Percentiles rank a stretch among this genome's conserved stretches.
Evolutionary conservation across 35 echinoderm and acorn worm genomes (phyloP).

Genomic region (Hemicentrotus pulcherrimus): DNA sequence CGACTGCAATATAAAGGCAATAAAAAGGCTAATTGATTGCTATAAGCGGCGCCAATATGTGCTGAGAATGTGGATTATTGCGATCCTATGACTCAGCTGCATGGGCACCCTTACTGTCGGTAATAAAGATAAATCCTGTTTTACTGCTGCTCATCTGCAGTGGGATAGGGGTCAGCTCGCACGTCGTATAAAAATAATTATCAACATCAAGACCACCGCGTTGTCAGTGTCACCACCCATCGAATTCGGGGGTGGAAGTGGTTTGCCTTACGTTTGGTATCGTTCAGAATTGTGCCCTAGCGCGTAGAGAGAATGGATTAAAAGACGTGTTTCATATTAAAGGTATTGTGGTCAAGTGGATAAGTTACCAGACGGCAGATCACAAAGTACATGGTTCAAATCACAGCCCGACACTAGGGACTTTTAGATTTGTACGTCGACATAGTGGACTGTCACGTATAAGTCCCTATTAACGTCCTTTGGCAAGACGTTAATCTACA

Average conservation of each 20-base stretch:
- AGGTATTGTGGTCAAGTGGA: too few species aligned
- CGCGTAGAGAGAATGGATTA: too few species aligned
- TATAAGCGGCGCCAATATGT: neutral
- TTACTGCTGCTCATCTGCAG: neutral
- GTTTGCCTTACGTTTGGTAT: too few species aligned
- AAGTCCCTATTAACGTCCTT: too few species aligned
- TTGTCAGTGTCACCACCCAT: neutral
- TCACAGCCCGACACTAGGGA: too few species aligned
- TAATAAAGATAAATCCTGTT: neutral
- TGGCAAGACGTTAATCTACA: too few species aligned
- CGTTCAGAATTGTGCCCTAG: too few species aligned
- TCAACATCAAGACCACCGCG: neutral
- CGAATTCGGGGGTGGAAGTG: neutral
- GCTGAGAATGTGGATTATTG: neutral
- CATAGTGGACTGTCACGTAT: too few species aligned
- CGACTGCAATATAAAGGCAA: neutral
- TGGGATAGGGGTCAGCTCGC: neutral
- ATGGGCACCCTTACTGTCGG: neutral
- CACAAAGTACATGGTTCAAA: too few species aligned
- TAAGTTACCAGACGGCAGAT: too few species aligned
- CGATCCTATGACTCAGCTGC: neutral
- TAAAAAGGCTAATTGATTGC: conserved; percentile 5
- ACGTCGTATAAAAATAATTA: neutral
- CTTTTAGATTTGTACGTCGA: too few species aligned
- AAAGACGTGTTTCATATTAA: too few species aligned